Conservation (phyloP, 2,797 vertebrate species). For the Acipenser ruthenus region DNA sequence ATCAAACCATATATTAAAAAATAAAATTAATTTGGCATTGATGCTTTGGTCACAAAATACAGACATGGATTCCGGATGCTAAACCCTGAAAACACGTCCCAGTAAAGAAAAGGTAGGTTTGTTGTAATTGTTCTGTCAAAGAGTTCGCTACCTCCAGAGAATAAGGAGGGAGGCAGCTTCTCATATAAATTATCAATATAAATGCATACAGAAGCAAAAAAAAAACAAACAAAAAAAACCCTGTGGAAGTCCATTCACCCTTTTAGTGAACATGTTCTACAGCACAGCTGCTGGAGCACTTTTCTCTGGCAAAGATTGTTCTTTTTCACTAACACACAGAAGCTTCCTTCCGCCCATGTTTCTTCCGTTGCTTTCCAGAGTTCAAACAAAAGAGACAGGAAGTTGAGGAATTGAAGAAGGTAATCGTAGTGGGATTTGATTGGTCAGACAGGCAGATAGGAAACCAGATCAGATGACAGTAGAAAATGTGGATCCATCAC, state of each 20-base stretch:
- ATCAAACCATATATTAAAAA: conserved; percentile 55
- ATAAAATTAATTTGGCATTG: conserved; percentile 97
- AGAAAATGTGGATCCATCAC: conserved; percentile 77
- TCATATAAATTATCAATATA: conserved; percentile 79
- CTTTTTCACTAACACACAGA: conserved; percentile 99
- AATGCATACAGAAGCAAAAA: conserved; percentile 65
- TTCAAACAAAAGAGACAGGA: conserved; percentile 63
- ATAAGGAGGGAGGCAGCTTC: conserved; percentile 59
- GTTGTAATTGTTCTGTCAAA: conserved; percentile 91
- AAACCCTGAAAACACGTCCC: conserved; percentile 68
- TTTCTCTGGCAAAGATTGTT: conserved; percentile 98
- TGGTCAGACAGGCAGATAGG: conserved; percentile 76
- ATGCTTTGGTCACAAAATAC: conserved; percentile 99
- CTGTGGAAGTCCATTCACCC: conserved; percentile 73
- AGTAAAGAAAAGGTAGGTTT: conserved; percentile 95
- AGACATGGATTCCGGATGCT: conserved; percentile 76
- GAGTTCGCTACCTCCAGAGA: conserved; percentile 75
- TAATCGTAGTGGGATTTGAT: conserved; percentile 65
- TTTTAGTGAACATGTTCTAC: conserved; percentile 97
- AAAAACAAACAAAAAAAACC: conserved; percentile 36
- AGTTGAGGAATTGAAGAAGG: conserved; percentile 55
- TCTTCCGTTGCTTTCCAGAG: conserved; percentile 98
- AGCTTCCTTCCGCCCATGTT: conserved; percentile 98
- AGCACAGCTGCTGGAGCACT: conserved; percentile 98
- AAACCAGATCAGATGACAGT: conserved; percentile 74